phyloP scores from a whole-genome alignment of 2,888 invertebrate species.

The Lycaena phlaeas region DNA sequence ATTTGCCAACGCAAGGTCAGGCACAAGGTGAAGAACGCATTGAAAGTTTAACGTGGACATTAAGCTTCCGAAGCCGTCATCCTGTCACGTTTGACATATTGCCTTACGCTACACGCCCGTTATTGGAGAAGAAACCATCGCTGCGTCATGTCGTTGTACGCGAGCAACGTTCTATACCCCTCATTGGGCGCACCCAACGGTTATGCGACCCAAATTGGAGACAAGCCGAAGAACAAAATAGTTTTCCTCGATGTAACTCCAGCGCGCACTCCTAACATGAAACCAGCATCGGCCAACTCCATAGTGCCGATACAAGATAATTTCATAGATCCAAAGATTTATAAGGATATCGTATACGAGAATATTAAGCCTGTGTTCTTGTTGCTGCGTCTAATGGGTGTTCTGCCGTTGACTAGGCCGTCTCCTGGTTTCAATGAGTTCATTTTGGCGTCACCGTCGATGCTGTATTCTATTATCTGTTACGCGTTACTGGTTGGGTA shows the following conservation, averaged over 20 bases:
- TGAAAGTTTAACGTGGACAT: constrained; percentile 44
- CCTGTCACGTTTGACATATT: constrained; percentile 57
- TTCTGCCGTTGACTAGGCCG: constrained; percentile 72
- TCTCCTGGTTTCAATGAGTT: constrained; percentile 63
- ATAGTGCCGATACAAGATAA: constrained; percentile 46
- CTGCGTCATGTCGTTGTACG: constrained; percentile 40
- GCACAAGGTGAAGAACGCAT: constrained; percentile 46
- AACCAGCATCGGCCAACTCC: constrained; percentile 36
- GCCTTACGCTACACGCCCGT: constrained; percentile 18
- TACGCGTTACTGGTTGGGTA: constrained; percentile 66
- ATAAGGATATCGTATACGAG: constrained; percentile 55
- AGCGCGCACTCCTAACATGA: constrained; percentile 36
- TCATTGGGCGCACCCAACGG: constrained; percentile 44
- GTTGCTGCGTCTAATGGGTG: constrained; percentile 70
- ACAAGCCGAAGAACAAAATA: constrained; percentile 39
- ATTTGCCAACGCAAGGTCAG: constrained; percentile 30
- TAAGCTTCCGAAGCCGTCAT: constrained; percentile 42
- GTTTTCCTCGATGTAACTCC: constrained; percentile 60
- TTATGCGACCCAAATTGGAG: constrained; percentile 35
- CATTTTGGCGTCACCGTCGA: constrained; percentile 61
- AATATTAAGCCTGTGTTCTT: constrained; percentile 61
- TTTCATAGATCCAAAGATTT: constrained; percentile 38
- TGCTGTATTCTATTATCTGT: constrained; percentile 72
- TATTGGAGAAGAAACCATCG: too few relatives aligned
- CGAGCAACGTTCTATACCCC: constrained; percentile 36